These are phyloP conservation scores for Ips nitidus DNA, from an alignment of 1,140 invertebrate genomes.

Conservation along the genomic window DNA sequence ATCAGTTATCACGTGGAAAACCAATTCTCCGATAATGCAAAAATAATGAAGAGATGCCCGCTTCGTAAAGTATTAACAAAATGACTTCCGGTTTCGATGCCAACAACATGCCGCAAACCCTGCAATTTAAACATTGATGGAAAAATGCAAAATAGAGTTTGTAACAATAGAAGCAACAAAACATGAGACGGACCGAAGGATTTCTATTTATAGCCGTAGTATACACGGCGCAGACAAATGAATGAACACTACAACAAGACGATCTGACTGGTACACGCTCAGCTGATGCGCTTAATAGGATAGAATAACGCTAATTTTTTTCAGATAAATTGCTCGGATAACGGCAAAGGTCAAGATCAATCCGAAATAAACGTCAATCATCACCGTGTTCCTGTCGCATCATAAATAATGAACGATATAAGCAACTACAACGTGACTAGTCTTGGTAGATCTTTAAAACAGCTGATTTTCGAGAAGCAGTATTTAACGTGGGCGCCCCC, in stretches of 20 bases:
- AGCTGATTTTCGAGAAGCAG: neutral
- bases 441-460: too few species aligned
- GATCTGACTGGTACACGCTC: constrained; percentile 17
- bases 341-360: constrained; percentile 17
- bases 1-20: too few species aligned
- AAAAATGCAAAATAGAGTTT: constrained; percentile 7
- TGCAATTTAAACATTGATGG: constrained; percentile 13
- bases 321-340: constrained; percentile 16
- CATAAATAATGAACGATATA: too few species aligned
- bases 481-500: constrained; percentile 17
- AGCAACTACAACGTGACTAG: too few species aligned
- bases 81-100: too few species aligned
- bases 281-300: constrained; percentile 29
- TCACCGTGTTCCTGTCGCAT: neutral
- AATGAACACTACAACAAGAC: constrained; percentile 19
- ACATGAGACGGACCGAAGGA: constrained; percentile 11
- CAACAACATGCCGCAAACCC: neutral
- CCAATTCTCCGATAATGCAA: too few species aligned
- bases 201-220: constrained; percentile 25
- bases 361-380: neutral
- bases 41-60: too few species aligned
- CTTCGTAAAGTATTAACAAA: too few species aligned
- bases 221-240: constrained; percentile 14
- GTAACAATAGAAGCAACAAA: constrained; percentile 22
- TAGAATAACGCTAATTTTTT: constrained; percentile 20